Percentiles rank a stretch among this genome's conserved stretches.
These are phyloP conservation scores for Rafetus swinhoei DNA, from an alignment of 2,113 vertebrate species.

Conservation along the genomic window DNA sequence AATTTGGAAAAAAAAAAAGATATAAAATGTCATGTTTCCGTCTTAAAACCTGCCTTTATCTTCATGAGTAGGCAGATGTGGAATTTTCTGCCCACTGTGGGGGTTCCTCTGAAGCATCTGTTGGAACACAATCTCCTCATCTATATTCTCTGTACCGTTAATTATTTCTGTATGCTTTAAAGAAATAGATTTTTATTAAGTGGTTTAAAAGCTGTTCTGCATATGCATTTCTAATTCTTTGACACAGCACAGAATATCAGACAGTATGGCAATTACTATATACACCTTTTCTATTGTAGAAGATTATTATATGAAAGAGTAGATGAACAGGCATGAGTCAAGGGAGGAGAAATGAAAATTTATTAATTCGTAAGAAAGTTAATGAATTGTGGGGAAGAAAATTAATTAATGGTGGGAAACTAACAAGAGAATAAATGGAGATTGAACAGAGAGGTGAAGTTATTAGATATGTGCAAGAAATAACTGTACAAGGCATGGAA, in stretches of 20 bases:
- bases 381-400: conserved; percentile 53
- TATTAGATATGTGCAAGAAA: neutral
- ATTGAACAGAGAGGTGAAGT: neutral
- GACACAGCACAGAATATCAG: neutral
- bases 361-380: conserved; percentile 60
- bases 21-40: neutral
- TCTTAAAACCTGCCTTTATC: neutral
- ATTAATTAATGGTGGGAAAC: conserved; percentile 15
- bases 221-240: rapidly evolving
- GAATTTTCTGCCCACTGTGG: neutral
- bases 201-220: neutral
- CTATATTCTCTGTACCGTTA: neutral
- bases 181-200: neutral
- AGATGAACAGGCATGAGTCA: conserved; percentile 66
- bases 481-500: rapidly evolving
- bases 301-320: neutral
- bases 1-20: neutral
- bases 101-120: neutral
- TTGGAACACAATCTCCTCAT: neutral
- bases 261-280: rapidly evolving
- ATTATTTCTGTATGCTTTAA: neutral
- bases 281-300: neutral
- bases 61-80: neutral
- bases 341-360: conserved; percentile 39
- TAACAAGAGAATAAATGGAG: conserved; percentile 3